Evolutionary conservation across 2,888 invertebrate genomes (phyloP), one percentile per base, ranked within the genome.

Genomic region (Trypoxylon attenuatum): DNA sequence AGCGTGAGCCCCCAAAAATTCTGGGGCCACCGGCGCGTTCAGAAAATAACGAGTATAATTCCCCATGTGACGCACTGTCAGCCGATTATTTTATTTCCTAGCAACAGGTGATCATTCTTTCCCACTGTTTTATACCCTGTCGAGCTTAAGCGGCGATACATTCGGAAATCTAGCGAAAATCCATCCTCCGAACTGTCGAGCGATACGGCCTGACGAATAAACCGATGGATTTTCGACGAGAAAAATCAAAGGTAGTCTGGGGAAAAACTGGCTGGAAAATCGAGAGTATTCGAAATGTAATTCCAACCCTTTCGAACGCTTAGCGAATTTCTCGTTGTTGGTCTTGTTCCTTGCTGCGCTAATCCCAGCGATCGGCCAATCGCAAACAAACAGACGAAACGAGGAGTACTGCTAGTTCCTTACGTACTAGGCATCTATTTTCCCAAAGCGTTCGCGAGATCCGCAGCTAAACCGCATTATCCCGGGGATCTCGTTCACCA

Each of bases 391-490:
- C 33, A 33, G 13, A 13, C n/a, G 33, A 33, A 33, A 33, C 33
- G 15, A 38, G 21, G 13, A 15, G 15, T 19, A 3, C 13, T 2
- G 8, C 13, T 19, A 10, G 22, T 10, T 38, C 21, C 25, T 19
- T 49, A 15, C 5, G 38, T 16, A 5, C 10, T 6, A 27, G 47
- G 47, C 49, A 33, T n/a, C n/a, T 75, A 62, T 80, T 79, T 76
- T 80, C 69, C 65, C 63, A 73, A 33, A 66, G 13, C 55, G 66
- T 46, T 46, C 38, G 13, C 38, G 46, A 47, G 52, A 55, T 71
- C 64, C 47, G 53, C 61, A 0, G 52, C 69, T 77, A 76, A 78
- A 73, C 75, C 68, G 71, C 67, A 77, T 80, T 77, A 77, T 61
- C 69, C 58, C 50, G 47, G 38, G 70, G 66, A 77, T 58, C 47